Evolutionary conservation across 2,797 vertebrate species (phyloP).

Genomic region (Tragelaphus oryx): DNA sequence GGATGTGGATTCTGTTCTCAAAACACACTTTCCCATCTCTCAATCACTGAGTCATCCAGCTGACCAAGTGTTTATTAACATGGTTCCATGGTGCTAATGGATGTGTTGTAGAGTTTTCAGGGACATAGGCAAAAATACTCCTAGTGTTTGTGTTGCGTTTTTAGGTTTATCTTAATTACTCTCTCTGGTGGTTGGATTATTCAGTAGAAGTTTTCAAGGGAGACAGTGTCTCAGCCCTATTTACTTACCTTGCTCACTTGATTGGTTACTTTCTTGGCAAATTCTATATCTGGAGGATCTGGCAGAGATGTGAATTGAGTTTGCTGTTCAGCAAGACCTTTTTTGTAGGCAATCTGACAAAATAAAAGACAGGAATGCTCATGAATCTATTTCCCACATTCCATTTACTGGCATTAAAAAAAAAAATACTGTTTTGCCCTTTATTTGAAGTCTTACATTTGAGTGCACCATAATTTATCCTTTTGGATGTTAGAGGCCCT

Average conservation of each 20-base stretch:
- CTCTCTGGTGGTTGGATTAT: not conserved
- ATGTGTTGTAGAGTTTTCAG: not conserved
- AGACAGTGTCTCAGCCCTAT: not conserved
- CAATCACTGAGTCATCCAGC: not conserved
- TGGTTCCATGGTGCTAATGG: not conserved
- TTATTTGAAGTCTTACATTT: not conserved
- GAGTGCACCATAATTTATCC: not conserved
- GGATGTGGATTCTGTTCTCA: not conserved
- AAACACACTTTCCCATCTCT: constrained; percentile 2
- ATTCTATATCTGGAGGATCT: constrained; percentile 91
- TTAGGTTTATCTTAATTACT: not conserved
- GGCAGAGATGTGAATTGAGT: constrained; percentile 91
- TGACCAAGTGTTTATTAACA: not conserved
- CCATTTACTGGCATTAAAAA: not conserved
- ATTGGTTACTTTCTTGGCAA: constrained; percentile 89
- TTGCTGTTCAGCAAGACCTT: constrained; percentile 89
- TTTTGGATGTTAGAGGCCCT: not conserved
- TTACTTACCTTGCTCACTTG: constrained; percentile 94
- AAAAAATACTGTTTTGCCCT: not conserved
- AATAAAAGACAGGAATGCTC: constrained; percentile 17
- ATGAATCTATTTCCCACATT: not conserved
- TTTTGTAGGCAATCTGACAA: constrained; percentile 93
- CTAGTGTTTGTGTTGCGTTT: not conserved
- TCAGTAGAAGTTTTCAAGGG: not conserved
- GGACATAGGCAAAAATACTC: not conserved